Evolutionary conservation across 2,797 vertebrate species (phyloP).

Genomic region (Sarcophilus harrisii): DNA sequence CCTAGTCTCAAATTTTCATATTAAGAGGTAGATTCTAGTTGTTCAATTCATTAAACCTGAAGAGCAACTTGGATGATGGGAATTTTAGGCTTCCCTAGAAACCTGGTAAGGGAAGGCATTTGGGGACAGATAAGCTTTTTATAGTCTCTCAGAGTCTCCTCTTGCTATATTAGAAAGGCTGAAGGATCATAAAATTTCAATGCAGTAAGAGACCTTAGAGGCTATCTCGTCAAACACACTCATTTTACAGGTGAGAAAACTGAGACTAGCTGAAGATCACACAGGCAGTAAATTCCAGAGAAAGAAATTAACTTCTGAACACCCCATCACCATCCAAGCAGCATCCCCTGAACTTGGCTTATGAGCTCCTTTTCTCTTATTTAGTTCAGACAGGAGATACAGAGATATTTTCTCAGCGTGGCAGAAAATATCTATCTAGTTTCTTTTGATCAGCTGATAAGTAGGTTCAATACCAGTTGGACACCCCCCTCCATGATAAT

Average conservation of each 20-base stretch:
- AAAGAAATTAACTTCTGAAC: background rate
- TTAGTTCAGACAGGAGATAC: background rate
- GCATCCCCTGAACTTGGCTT: background rate
- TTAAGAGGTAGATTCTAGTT: background rate
- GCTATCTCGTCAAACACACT: background rate
- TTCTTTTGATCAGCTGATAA: conserved; percentile 24
- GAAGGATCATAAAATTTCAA: background rate
- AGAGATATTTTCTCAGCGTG: background rate
- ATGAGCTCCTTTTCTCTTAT: conserved; percentile 11
- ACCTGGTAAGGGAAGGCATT: background rate
- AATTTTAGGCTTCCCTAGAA: background rate
- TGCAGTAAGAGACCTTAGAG: background rate
- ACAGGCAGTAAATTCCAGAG: background rate
- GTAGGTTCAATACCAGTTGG: background rate
- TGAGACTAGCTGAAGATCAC: background rate
- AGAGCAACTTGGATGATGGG: background rate
- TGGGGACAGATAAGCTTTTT: background rate
- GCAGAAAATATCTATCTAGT: background rate
- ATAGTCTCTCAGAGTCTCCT: background rate
- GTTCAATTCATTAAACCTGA: background rate
- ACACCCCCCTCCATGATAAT: background rate
- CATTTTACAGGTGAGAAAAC: background rate
- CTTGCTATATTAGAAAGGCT: background rate
- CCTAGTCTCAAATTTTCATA: background rate
- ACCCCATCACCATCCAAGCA: background rate